A percentile compares a stretch with the other conserved stretches of the same genome.
phyloP scores from a whole-genome alignment of 2,888 invertebrate genomes.

The Pomacea canaliculata region DNA sequence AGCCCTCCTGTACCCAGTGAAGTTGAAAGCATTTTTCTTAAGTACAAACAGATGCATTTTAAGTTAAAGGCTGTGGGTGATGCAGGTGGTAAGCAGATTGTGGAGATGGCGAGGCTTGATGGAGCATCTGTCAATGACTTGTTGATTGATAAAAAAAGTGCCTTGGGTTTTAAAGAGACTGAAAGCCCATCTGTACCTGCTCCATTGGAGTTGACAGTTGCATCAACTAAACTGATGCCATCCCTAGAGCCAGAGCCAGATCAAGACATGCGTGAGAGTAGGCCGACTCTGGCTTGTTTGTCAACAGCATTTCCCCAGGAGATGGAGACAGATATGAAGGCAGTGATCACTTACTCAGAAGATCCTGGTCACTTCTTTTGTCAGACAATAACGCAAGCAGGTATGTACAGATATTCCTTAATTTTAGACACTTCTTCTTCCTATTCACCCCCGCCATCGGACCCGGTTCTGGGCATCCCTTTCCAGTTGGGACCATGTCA shows the following conservation, averaged over 20 bases:
- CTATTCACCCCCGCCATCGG: no score
- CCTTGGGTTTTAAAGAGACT: neutral
- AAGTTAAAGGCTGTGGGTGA: slow-evolving; percentile 8
- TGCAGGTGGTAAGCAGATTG: neutral
- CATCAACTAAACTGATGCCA: neutral
- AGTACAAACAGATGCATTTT: slow-evolving; percentile 2
- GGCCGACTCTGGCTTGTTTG: no score
- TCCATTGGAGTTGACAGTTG: no score
- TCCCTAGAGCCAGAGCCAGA: neutral
- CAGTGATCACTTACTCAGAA: neutral
- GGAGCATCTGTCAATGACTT: slow-evolving; percentile 8
- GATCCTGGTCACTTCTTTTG: neutral
- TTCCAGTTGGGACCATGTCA: no score
- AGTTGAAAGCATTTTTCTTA: neutral
- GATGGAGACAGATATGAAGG: neutral
- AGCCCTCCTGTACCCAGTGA: neutral
- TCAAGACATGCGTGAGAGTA: neutral
- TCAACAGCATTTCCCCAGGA: neutral
- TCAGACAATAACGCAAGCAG: neutral
- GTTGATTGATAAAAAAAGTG: neutral
- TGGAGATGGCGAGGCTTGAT: slow-evolving; percentile 12
- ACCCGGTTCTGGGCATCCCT: no score
- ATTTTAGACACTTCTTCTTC: no score
- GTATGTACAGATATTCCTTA: neutral
- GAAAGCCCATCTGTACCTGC: neutral